These are phyloP conservation scores for Malthinus flaveolus DNA, from an alignment of 2,888 invertebrate species.

Conservation along the genomic window DNA sequence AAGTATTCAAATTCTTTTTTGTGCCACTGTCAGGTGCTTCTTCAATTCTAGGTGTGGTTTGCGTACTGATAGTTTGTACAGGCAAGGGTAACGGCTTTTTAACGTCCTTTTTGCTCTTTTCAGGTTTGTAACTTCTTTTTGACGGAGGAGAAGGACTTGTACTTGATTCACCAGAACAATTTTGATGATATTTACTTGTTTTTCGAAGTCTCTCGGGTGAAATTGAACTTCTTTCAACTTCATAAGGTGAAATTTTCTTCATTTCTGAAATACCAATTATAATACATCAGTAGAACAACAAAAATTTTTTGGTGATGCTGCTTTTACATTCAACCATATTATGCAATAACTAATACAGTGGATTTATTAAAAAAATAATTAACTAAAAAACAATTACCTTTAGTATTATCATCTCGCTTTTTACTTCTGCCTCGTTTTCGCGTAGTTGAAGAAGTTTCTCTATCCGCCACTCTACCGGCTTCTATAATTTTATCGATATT, in stretches of 20 bases:
- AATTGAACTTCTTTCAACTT: not conserved
- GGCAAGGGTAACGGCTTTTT: not conserved
- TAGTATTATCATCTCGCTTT: too few species aligned
- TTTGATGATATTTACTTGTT: not conserved
- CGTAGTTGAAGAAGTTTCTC: not conserved
- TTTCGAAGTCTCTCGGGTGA: not conserved
- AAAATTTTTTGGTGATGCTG: too few species aligned
- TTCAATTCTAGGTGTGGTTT: conserved; percentile 45
- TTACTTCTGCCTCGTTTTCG: conserved; percentile 5
- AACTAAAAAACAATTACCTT: not conserved
- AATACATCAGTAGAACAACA: too few species aligned
- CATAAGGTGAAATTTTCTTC: not conserved
- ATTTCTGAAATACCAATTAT: not conserved
- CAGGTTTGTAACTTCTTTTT: not conserved
- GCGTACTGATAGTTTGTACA: conserved; percentile 50
- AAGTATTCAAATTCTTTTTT: not conserved
- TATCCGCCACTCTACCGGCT: conserved; percentile 3
- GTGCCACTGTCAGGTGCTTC: not conserved
- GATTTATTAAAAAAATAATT: too few species aligned
- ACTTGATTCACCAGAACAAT: not conserved
- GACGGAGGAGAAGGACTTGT: not conserved
- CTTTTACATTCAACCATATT: too few species aligned
- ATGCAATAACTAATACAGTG: too few species aligned
- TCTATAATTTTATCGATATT: conserved; percentile 24
- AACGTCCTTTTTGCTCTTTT: not conserved